Evolutionary conservation across 2,797 vertebrate species (phyloP).

Genomic region (Salmo trutta): DNA sequence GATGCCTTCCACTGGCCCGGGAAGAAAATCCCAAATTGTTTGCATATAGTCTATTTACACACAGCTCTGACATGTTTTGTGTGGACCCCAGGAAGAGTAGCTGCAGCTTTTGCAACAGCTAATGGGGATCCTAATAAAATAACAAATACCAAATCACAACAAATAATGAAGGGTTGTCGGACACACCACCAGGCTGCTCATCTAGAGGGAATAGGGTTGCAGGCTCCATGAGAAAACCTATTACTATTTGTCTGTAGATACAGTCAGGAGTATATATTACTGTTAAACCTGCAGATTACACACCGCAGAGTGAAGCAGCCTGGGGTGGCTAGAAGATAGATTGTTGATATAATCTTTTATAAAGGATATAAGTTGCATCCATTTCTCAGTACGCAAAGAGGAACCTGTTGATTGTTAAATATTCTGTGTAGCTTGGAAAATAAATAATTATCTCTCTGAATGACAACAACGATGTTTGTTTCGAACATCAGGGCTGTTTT

Average conservation of each 20-base stretch:
- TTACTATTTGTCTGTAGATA: background rate
- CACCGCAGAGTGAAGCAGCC: background rate
- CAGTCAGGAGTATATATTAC: constrained; percentile 4
- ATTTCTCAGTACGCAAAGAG: background rate
- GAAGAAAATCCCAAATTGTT: constrained; percentile 29
- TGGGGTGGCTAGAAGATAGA: constrained; percentile 17
- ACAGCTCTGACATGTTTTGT: constrained; percentile 1
- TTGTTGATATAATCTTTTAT: constrained; percentile 15
- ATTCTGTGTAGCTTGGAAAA: background rate
- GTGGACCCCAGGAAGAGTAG: constrained; percentile 2
- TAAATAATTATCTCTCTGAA: too few species aligned
- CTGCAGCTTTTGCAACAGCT: too few species aligned
- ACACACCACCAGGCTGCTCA: background rate
- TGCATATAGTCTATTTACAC: background rate
- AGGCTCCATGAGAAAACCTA: background rate
- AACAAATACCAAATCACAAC: constrained; percentile 42
- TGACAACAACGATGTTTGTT: too few species aligned
- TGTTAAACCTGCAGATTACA: constrained; percentile 13
- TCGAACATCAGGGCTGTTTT: too few species aligned
- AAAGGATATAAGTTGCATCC: constrained; percentile 13
- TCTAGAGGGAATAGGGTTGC: background rate
- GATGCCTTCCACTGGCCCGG: constrained; percentile 18
- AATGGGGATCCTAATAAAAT: background rate
- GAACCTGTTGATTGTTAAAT: background rate
- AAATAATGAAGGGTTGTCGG: constrained; percentile 29